A percentile compares a stretch with the other conserved stretches of the same genome.
Evolutionary conservation across 1,140 invertebrate species (phyloP).

Genomic region (Andrena cerasifolii): DNA sequence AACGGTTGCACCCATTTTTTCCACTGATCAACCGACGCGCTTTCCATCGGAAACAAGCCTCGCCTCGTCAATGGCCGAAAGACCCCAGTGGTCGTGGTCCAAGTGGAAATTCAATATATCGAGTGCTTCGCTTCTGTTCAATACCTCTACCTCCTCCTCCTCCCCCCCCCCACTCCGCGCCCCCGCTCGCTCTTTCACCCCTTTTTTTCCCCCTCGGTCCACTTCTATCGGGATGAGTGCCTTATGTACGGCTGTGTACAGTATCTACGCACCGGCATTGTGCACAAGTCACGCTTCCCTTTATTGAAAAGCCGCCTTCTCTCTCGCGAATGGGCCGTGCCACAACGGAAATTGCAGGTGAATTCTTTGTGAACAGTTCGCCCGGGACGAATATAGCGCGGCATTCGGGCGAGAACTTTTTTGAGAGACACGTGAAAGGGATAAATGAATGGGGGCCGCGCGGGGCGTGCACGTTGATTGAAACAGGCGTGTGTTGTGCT

Average conservation of each 20-base stretch:
- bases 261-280: constrained; percentile 38
- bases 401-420: constrained; percentile 44
- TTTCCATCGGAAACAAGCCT: constrained; percentile 23
- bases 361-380: constrained; percentile 61
- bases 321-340: constrained; percentile 23
- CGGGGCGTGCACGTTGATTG: constrained; percentile 34
- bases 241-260: constrained; percentile 32
- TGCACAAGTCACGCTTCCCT: constrained; percentile 55
- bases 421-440: constrained; percentile 18
- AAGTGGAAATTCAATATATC: constrained; percentile 64
- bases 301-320: constrained; percentile 65
- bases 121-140: constrained; percentile 21
- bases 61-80: constrained; percentile 18
- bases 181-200: not conserved
- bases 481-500: constrained; percentile 7
- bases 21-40: constrained; percentile 7
- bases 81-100: constrained; percentile 25
- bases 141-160: not conserved
- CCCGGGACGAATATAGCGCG: constrained; percentile 30
- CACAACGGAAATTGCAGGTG: constrained; percentile 63
- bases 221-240: constrained; percentile 49
- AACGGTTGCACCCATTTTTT: constrained; percentile 26
- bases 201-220: not conserved
- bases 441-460: constrained; percentile 33
- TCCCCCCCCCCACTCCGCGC: not conserved